phyloP scores from a whole-genome alignment of 2,113 vertebrate species.

The Poicephalus gulielmi region DNA sequence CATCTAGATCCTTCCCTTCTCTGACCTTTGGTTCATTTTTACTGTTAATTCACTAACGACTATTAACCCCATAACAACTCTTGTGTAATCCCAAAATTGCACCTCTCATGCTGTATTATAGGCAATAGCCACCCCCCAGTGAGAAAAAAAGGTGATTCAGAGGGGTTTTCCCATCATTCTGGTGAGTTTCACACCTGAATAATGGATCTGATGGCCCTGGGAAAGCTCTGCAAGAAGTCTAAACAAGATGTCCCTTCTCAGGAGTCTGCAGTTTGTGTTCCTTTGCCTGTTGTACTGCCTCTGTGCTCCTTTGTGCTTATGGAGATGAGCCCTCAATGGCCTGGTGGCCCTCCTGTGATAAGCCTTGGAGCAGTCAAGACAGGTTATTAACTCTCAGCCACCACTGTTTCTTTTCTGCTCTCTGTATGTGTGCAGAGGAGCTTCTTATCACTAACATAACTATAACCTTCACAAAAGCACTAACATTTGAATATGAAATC shows the following conservation, averaged over 20 bases:
- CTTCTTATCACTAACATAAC: not conserved
- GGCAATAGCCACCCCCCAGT: not conserved
- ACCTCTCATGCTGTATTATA: rapidly evolving
- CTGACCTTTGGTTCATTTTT: not conserved
- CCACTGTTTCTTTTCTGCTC: not conserved
- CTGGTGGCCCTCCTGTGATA: not conserved
- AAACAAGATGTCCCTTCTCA: not conserved
- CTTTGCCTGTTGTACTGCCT: not conserved
- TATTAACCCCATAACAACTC: not conserved
- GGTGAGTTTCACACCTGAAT: not conserved
- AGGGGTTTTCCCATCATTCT: not conserved
- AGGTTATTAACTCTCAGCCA: not conserved
- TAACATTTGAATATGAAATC: not conserved
- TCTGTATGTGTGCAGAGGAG: not conserved
- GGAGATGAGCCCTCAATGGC: not conserved
- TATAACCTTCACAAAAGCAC: not conserved
- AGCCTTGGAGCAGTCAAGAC: not conserved
- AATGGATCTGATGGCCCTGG: not conserved
- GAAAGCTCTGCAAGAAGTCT: not conserved
- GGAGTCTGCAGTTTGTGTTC: not conserved
- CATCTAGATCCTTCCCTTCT: not conserved
- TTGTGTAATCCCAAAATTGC: not conserved
- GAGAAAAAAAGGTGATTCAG: not conserved
- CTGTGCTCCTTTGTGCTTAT: not conserved
- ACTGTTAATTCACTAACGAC: not conserved